A percentile compares a stretch with the other conserved stretches of the same genome.
These are phyloP conservation scores for Megalopta genalis DNA, from an alignment of 1,140 invertebrate genomes.

Conservation along the genomic window DNA sequence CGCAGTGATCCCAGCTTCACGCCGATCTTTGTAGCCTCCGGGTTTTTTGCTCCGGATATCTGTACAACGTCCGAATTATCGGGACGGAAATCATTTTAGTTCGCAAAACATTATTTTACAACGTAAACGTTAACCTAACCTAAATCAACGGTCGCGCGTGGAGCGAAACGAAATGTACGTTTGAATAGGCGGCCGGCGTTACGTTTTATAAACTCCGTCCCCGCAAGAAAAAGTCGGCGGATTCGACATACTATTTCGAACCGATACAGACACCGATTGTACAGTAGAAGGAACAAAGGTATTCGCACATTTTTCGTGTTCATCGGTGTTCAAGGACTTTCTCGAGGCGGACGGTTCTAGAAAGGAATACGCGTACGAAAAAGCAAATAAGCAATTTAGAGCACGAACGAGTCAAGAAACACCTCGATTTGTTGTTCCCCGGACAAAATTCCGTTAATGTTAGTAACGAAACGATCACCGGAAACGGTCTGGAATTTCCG, in stretches of 20 bases:
- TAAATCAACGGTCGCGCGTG: neutral
- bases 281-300: slow-evolving; percentile 46
- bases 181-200: neutral
- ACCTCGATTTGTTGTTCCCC: neutral
- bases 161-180: neutral
- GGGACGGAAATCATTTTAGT: neutral
- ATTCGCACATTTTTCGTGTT: slow-evolving; percentile 34
- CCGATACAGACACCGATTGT: slow-evolving; percentile 10
- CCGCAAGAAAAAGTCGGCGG: neutral
- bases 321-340: slow-evolving; percentile 38
- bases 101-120: neutral
- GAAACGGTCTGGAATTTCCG: slow-evolving; percentile 56
- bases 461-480: slow-evolving; percentile 53
- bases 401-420: neutral
- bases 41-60: no score
- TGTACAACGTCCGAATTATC: neutral
- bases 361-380: neutral
- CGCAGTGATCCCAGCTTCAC: neutral
- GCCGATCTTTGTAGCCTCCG: no score
- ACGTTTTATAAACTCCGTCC: neutral
- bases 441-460: slow-evolving; percentile 25
- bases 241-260: neutral
- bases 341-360: neutral
- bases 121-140: slow-evolving; percentile 34
- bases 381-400: slow-evolving; percentile 22